Conservation (phyloP, 1,140 invertebrate genomes). For the Aphelenchoides avenae region DNA sequence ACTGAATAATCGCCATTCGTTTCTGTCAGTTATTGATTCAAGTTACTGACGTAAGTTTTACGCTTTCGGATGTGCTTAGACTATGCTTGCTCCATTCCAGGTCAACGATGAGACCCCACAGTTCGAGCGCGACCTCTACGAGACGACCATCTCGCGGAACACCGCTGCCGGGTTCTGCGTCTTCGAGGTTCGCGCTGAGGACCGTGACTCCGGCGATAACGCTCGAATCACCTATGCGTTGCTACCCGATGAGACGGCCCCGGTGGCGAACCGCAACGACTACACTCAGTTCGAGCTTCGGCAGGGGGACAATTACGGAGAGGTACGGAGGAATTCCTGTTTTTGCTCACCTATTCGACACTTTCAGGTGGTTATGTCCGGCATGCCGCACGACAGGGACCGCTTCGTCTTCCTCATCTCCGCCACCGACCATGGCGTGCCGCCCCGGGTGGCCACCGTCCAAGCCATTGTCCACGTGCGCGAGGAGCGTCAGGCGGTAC, state of each 20-base stretch:
- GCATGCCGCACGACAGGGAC: conserved; percentile 28
- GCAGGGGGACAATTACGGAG: conserved; percentile 29
- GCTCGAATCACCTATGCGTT: conserved; percentile 49
- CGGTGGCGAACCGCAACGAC: conserved; percentile 39
- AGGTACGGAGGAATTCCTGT: too few relatives aligned
- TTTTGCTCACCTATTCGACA: too few relatives aligned
- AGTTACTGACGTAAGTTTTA: too few relatives aligned
- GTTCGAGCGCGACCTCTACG: conserved; percentile 51
- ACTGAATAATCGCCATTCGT: too few relatives aligned
- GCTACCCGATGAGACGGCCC: conserved; percentile 36
- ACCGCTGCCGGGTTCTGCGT: conserved; percentile 36
- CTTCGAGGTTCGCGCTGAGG: conserved; percentile 50
- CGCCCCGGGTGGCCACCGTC: conserved; percentile 28
- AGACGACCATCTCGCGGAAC: conserved; percentile 36
- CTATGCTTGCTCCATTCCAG: too few relatives aligned
- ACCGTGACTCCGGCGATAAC: conserved; percentile 48
- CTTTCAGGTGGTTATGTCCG: too few relatives aligned
- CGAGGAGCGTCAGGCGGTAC: conserved; percentile 46
- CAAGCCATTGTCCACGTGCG: conserved; percentile 48
- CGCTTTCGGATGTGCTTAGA: too few relatives aligned
- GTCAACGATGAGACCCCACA: conserved; percentile 54
- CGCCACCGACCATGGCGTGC: conserved; percentile 53
- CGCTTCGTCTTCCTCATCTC: conserved; percentile 45
- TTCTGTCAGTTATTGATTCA: too few relatives aligned
- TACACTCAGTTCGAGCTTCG: conserved; percentile 35